These are phyloP conservation scores for Colius striatus DNA, from an alignment of 2,113 vertebrate species.

Conservation along the genomic window DNA sequence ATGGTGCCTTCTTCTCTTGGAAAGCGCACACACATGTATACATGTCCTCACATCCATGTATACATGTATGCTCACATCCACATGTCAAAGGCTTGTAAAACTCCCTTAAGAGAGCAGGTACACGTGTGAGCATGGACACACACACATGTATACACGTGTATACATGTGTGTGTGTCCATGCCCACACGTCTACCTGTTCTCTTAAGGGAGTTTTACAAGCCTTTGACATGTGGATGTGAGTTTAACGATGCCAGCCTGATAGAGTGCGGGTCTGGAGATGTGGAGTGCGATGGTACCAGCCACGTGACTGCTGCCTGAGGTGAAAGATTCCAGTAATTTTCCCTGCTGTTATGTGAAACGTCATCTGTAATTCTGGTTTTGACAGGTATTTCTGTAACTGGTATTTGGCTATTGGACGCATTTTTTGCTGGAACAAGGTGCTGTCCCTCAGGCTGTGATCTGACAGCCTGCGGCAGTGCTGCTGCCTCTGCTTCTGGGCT, in stretches of 20 bases:
- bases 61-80: too few species aligned
- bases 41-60: too few species aligned
- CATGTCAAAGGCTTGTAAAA: too few species aligned
- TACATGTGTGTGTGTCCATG: too few species aligned
- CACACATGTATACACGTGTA: fast-evolving
- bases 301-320: background rate
- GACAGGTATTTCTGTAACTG: background rate
- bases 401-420: background rate
- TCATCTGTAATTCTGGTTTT: background rate
- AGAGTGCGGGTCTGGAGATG: background rate
- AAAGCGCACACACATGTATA: fast-evolving
- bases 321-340: constrained; percentile 5
- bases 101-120: too few species aligned
- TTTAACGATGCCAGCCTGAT: background rate
- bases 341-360: background rate
- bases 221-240: background rate
- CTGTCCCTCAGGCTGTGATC: background rate
- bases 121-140: too few species aligned
- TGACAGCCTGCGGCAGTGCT: background rate
- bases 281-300: fast-evolving
- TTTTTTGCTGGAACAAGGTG: background rate
- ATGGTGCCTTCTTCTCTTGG: background rate
- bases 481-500: background rate
- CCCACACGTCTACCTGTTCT: background rate
- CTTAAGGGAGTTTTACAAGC: background rate